Conservation (phyloP, 2,888 invertebrate species). For the Rhyacophila evoluta region DNA sequence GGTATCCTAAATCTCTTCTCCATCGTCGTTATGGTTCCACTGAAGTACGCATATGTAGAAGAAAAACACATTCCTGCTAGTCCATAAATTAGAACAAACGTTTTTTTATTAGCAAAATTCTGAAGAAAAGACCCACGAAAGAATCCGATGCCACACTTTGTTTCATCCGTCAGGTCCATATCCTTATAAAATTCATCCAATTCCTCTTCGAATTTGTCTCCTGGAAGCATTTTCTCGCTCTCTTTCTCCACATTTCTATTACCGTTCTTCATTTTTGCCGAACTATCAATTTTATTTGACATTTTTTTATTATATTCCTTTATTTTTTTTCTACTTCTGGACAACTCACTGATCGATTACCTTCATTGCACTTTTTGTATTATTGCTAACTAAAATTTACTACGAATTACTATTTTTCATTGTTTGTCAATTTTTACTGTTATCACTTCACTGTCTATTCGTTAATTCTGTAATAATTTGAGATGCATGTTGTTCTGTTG, state of each 20-base stretch:
- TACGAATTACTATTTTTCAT: too few species aligned
- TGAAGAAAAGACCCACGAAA: slow-evolving; percentile 71
- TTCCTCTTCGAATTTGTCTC: slow-evolving; percentile 48
- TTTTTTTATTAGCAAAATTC: slow-evolving; percentile 72
- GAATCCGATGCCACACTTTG: slow-evolving; percentile 75
- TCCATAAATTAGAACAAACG: slow-evolving; percentile 74
- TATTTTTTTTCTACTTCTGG: too few species aligned
- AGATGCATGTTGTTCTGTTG: neutral
- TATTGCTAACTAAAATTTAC: too few species aligned
- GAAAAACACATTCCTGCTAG: slow-evolving; percentile 77
- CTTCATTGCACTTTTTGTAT: too few species aligned
- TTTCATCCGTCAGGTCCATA: slow-evolving; percentile 72
- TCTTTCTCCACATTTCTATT: neutral
- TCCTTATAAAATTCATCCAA: slow-evolving; percentile 66
- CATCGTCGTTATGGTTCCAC: slow-evolving; percentile 80
- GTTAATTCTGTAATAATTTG: neutral
- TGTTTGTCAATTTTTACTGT: neutral
- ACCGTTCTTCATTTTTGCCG: neutral
- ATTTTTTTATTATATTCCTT: neutral
- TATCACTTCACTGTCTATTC: neutral
- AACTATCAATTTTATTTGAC: neutral
- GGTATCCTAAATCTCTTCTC: slow-evolving; percentile 81
- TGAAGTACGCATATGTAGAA: slow-evolving; percentile 78
- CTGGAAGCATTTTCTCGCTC: neutral
- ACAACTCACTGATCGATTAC: too few species aligned